Conservation (phyloP, 2,888 invertebrate genomes). For the Macrosoma leucophasiata region DNA sequence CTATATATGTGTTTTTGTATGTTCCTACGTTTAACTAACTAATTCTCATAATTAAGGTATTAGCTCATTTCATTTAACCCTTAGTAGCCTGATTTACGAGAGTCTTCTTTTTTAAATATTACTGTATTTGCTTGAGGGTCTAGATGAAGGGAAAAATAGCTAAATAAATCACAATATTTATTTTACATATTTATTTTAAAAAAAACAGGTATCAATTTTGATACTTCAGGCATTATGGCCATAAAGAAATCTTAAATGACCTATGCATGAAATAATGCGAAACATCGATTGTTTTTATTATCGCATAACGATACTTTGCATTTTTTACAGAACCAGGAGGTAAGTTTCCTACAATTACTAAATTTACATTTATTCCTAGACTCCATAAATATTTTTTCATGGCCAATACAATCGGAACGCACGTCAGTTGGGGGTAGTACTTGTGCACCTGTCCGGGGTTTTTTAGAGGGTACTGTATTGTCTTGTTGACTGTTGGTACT, state of each 20-base stretch:
- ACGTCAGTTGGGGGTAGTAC: slow-evolving; percentile 30
- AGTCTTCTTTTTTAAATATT: slow-evolving; percentile 28
- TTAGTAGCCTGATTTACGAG: slow-evolving; percentile 30
- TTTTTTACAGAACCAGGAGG: slow-evolving; percentile 32
- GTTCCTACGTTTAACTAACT: no score
- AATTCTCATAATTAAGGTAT: no score
- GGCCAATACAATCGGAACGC: slow-evolving; percentile 29
- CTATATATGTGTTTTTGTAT: no score
- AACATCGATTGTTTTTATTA: slow-evolving; percentile 36
- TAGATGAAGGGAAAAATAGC: slow-evolving; percentile 31
- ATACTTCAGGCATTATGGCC: slow-evolving; percentile 32
- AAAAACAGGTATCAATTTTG: slow-evolving; percentile 33
- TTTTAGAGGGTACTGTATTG: slow-evolving; percentile 30
- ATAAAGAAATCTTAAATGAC: slow-evolving; percentile 29
- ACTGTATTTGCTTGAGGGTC: slow-evolving; percentile 29
- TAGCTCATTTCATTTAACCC: no score
- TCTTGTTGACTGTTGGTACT: slow-evolving; percentile 31
- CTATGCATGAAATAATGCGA: slow-evolving; percentile 33
- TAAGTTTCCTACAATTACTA: slow-evolving; percentile 33
- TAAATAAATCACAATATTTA: slow-evolving; percentile 29
- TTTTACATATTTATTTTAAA: slow-evolving; percentile 32
- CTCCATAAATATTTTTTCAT: slow-evolving; percentile 31
- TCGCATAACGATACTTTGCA: slow-evolving; percentile 35
- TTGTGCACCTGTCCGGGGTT: slow-evolving; percentile 31
- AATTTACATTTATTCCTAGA: slow-evolving; percentile 30